These are phyloP conservation scores for Lochmaea crataegi DNA, from an alignment of 2,888 invertebrate genomes.

Conservation along the genomic window DNA sequence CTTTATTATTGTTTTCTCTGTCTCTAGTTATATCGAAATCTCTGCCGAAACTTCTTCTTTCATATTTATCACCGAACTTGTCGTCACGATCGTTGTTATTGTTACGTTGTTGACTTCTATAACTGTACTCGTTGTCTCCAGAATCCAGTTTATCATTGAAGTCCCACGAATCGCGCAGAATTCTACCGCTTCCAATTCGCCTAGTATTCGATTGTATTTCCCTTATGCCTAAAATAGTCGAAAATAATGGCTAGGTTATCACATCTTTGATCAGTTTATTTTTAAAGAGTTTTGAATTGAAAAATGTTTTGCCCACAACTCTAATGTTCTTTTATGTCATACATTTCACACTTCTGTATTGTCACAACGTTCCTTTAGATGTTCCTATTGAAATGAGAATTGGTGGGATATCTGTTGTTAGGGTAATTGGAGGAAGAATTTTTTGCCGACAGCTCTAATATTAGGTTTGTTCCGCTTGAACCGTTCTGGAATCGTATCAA, in stretches of 20 bases:
- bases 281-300: no score
- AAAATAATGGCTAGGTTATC: neutral
- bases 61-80: constrained; percentile 44
- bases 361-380: no score
- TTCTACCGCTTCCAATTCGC: constrained; percentile 88
- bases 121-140: constrained; percentile 50
- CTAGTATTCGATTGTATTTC: constrained; percentile 60
- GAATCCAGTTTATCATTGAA: constrained; percentile 49
- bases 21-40: constrained; percentile 65
- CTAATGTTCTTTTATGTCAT: no score
- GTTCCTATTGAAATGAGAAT: no score
- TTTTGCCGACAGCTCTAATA: no score
- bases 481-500: no score
- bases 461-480: no score
- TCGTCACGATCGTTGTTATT: constrained; percentile 47
- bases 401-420: no score
- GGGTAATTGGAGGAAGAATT: no score
- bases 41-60: constrained; percentile 66
- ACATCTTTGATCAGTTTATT: no score
- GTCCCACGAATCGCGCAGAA: constrained; percentile 68
- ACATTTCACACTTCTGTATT: no score
- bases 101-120: constrained; percentile 50
- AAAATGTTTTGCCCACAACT: no score
- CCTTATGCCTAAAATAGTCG: constrained; percentile 45
- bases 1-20: constrained; percentile 48